Conservation (phyloP, 1,140 invertebrate genomes). For the Tetramorium alpestre region DNA sequence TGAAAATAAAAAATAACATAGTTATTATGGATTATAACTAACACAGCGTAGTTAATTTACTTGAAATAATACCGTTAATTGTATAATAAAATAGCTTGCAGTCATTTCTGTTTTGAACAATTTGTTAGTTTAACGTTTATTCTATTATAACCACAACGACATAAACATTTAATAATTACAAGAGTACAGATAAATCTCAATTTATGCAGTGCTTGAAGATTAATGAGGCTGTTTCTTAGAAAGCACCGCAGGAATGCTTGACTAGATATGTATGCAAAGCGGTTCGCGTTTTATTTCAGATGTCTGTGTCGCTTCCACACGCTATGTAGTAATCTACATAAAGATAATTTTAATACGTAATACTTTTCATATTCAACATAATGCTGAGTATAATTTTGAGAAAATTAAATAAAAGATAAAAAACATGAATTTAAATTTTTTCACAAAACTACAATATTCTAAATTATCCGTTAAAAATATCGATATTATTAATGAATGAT, state of each 20-base stretch:
- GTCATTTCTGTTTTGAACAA: background rate
- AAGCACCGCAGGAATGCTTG: constrained; percentile 36
- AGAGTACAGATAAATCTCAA: constrained; percentile 43
- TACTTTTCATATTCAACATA: constrained; percentile 34
- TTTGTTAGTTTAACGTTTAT: background rate
- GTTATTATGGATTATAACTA: background rate
- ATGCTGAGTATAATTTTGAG: background rate
- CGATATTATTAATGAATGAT: background rate
- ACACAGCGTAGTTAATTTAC: background rate
- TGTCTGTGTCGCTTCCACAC: constrained; percentile 33
- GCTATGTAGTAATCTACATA: constrained; percentile 47
- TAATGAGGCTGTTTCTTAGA: constrained; percentile 39
- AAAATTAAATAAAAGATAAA: background rate
- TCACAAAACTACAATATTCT: background rate
- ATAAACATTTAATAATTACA: constrained; percentile 20
- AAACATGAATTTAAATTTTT: background rate
- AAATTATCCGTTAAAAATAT: background rate
- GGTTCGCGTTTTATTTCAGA: constrained; percentile 32
- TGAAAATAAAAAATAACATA: constrained; percentile 69
- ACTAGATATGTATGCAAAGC: constrained; percentile 51
- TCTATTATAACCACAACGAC: background rate
- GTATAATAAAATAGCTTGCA: background rate
- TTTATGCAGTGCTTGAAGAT: constrained; percentile 35
- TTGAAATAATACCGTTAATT: background rate
- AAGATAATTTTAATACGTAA: constrained; percentile 54